phyloP scores from a whole-genome alignment of 2,113 vertebrate species.

The Scophthalmus maximus region DNA sequence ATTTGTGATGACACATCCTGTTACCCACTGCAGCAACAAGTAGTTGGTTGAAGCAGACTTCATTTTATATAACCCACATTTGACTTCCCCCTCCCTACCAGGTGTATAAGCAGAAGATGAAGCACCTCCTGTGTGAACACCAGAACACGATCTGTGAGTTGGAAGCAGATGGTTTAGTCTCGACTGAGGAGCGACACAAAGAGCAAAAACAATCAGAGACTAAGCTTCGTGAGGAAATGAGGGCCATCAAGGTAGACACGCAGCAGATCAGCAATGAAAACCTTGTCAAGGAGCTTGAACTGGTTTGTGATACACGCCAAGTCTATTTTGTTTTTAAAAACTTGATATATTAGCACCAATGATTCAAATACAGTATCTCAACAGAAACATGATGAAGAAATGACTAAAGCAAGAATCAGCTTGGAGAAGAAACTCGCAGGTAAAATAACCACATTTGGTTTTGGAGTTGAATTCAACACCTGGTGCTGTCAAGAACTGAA shows the following conservation, averaged over 20 bases:
- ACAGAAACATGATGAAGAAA: slow-evolving; percentile 89
- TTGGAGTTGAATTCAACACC: neutral
- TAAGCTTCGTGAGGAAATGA: slow-evolving; percentile 77
- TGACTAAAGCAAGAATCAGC: slow-evolving; percentile 75
- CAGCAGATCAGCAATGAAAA: slow-evolving; percentile 82
- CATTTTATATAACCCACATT: neutral
- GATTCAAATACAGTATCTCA: neutral
- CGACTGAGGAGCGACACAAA: slow-evolving; percentile 81
- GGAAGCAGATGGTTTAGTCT: slow-evolving; percentile 78
- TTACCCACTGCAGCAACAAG: too few species aligned
- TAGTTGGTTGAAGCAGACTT: too few species aligned
- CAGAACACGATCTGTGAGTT: slow-evolving; percentile 89
- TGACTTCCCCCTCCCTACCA: slow-evolving; percentile 13
- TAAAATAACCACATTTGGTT: slow-evolving; percentile 60
- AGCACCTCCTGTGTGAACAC: slow-evolving; percentile 92
- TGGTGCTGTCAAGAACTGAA: neutral
- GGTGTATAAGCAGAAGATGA: slow-evolving; percentile 95
- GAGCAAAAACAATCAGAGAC: slow-evolving; percentile 84
- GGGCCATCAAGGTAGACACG: slow-evolving; percentile 75
- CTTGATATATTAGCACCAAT: too few species aligned
- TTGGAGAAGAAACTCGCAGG: slow-evolving; percentile 88
- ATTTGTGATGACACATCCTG: too few species aligned
- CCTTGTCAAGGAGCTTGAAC: slow-evolving; percentile 81
- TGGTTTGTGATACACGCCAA: slow-evolving; percentile 79
- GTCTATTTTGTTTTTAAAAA: neutral